Evolutionary conservation across 2,113 vertebrate species (phyloP), one percentile per base, ranked within the genome.

Genomic region (Dasypus novemcinctus): DNA sequence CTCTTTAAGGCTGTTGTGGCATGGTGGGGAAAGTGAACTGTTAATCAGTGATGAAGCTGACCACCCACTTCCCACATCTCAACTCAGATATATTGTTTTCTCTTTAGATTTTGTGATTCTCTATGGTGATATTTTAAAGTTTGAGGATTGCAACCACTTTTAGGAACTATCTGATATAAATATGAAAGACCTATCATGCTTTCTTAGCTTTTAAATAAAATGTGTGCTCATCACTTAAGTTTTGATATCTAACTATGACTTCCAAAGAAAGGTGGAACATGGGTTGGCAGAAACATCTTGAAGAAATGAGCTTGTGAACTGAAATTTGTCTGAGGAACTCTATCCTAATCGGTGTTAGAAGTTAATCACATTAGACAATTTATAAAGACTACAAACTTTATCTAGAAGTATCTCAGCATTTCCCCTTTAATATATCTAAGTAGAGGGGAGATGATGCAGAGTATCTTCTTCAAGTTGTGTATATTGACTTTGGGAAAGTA

Each of bases 121-220:
- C 27, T 80, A 9, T 86, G 14, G 33, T 69, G 31, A n/a, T 85
- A 86, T 81, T 96, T 90, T 63, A 79, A 84, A 76, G 76, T 78
- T 20, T 46, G 38, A 95, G 31, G 31, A 71, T 90, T 87, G 21
- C 68, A 25, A 87, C 87, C 93, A 82, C n/a, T 84, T 96, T 23
- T 3, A 31, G 82, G 23, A 82, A 92, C 38, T 82, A 69, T 76
- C 59, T 96, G 57, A 95, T 74, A 79, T 89, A 71, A 82, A 95
- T 95, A 68, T 94, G 74, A 93, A 96, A 82, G 82, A 20, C 23
- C 61, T 63, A 82, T 12, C 94, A 63, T 91, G 43, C 94, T 96
- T 93, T 52, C 96, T 93, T 89, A 96, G 95, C 95, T 97, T 95
- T 90, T 74, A 81, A 90, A 89, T 33, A 84, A 46, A 97, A 94